Base-by-base conservation (phyloP, 2,888 invertebrate genomes). In the Aphodius granarius region DNA sequence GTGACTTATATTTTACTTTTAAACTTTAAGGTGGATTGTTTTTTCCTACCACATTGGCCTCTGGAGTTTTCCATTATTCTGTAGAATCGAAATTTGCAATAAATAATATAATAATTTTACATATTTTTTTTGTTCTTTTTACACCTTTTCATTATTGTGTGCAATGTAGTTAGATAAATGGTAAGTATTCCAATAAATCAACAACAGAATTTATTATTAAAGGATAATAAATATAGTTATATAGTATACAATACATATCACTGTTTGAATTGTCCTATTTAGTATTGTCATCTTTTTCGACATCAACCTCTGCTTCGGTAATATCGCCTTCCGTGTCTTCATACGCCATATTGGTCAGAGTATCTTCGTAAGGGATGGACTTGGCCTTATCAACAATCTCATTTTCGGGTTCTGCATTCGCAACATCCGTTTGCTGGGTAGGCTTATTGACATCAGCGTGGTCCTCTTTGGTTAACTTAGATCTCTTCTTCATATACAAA, bases 401-500 rank as follows among this genome's bases (percentile, higher is more conserved):
- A 75, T 75, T 80, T 2, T 65, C 66, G 6, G 16, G 75, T 22
- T 80, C 80, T 19, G 78, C 79, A 65, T 76, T 71, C 62, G 80
- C 79, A 75, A 82, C 77, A 73, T 84, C 80, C 5, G 81, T 78
- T 4, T 79, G 90, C 90, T 68, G 68, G 19, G 15, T 68, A 9
- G 5, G 19, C 5, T 68, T 68, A 20, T 68, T 68, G 5, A n/a
- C 22, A 6, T 66, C 19, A 0, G 16, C 18, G 3, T 19, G 5
- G 19, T 68, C 20, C 81, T 91, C 90, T 83, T 90, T 91, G 81
- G 89, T 90, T 16, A 89, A 89, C 77, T 89, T 89, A 2, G 86
- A 85, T 0, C 90, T 89, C 68, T 91, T 90, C 62, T 89, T 89
- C 81, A 94, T 88, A 83, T 91, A 94, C 75, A 91, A 88, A 75